Conservation (phyloP, 2,888 invertebrate species). For the Mimumesa dahlbomi region DNA sequence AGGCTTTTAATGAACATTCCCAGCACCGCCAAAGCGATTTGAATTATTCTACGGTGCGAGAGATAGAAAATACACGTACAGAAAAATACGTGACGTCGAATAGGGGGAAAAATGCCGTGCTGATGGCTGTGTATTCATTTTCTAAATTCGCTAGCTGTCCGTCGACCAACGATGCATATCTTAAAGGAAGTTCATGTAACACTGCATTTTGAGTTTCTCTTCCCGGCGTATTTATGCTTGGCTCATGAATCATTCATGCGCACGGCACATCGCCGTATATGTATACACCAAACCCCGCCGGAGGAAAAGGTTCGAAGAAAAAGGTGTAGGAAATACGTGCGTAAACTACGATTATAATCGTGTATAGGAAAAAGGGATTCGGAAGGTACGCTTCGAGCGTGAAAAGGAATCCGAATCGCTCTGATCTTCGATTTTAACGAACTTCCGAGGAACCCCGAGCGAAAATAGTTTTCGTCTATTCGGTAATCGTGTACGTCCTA, state of each 20-base stretch:
- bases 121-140: not conserved
- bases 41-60: no score
- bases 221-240: constrained; percentile 8
- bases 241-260: constrained; percentile 18
- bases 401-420: no score
- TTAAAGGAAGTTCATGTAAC: not conserved
- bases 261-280: not conserved
- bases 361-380: no score
- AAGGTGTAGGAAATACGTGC: not conserved
- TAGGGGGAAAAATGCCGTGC: not conserved
- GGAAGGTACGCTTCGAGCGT: no score
- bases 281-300: not conserved
- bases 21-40: no score
- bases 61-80: no score
- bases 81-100: no score
- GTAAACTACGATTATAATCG: not conserved
- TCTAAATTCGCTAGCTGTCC: not conserved
- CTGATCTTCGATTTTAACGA: no score
- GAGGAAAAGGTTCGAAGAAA: not conserved
- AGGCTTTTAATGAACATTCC: no score
- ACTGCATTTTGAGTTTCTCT: constrained; percentile 1
- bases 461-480: no score
- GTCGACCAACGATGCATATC: not conserved
- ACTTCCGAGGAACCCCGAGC: no score
- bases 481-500: no score